Conservation (phyloP, 1,140 invertebrate species). For the Babylonia areolata region DNA sequence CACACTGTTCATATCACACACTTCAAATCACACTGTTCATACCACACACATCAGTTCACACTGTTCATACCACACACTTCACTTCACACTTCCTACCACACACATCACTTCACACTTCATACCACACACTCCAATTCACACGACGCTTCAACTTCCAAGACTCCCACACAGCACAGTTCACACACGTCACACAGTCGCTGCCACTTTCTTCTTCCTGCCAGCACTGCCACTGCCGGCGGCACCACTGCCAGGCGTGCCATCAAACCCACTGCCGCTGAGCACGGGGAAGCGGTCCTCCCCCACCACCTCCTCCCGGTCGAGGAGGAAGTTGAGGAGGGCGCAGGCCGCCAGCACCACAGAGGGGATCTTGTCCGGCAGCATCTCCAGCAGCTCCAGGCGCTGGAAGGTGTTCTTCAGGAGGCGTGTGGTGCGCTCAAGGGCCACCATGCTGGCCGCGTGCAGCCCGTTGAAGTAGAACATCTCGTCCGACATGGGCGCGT, state of each 20-base stretch:
- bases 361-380: conserved; percentile 37
- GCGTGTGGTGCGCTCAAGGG: conserved; percentile 20
- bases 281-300: conserved; percentile 32
- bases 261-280: conserved; percentile 36
- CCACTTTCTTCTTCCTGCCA: conserved; percentile 6
- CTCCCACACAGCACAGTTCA: background rate
- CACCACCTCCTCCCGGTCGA: conserved; percentile 33
- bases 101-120: too few relatives aligned
- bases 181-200: too few relatives aligned
- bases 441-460: conserved; percentile 34
- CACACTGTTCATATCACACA: too few relatives aligned
- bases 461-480: conserved; percentile 39
- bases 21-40: too few relatives aligned
- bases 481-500: conserved; percentile 29
- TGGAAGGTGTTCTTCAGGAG: conserved; percentile 37
- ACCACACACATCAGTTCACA: too few relatives aligned
- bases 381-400: conserved; percentile 31
- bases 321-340: conserved; percentile 29
- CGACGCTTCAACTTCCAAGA: too few relatives aligned
- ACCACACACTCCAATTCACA: background rate
- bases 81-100: too few relatives aligned
- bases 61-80: too few relatives aligned
- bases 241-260: conserved; percentile 29
- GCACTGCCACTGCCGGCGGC: background rate
- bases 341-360: conserved; percentile 35